Evolutionary conservation across 23 tunicate genomes (phyloP), one percentile per base, ranked within the genome.

Genomic region (Clavelina lepadiformis): DNA sequence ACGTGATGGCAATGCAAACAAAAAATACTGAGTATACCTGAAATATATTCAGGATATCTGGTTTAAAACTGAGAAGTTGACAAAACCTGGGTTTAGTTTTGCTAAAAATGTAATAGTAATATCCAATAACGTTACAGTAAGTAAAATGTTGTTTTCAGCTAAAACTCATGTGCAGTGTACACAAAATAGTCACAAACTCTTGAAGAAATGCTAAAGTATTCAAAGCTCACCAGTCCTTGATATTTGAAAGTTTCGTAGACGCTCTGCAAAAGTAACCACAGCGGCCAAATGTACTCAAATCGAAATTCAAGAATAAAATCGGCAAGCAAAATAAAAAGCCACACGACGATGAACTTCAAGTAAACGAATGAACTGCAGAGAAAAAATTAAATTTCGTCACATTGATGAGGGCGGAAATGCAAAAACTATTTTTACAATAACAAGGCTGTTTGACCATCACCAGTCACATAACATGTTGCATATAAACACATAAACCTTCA

Each of bases 281-380:
- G 58, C 2, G 95, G 95, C 95, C 95, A 86, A 29, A 86, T 33
- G 51, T 86, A 86, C 51, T 86, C 95, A 63, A 86, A 86, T 8
- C 95, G 80, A 50, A 86, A 86, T 58, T 78, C 95, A 26, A 86
- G 61, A 31, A 86, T 78, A 46, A 86, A 86, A 67, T 86, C 95
- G 66, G 71, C 80, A 33, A 78, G 59, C 21, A 86, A 50, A 31
- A 86, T 78, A 0, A 77, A 56, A 30, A 67, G 15, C 95, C 95
- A 86, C 35, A 78, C 47, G 19, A 58, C 28, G 3, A 78, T 4
- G 22, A 86, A 86, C 59, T 86, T 86, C 53, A 76, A 21, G 56
- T 69, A 71, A 0, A 86, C 69, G 35, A 77, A 77, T 30, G 83
- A 73, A 31, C 95, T 86, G 73, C 5, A 83, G 68, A 36, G 1